Evolutionary conservation across 2,888 invertebrate species (phyloP).

Genomic region (Ferrisia virgata): DNA sequence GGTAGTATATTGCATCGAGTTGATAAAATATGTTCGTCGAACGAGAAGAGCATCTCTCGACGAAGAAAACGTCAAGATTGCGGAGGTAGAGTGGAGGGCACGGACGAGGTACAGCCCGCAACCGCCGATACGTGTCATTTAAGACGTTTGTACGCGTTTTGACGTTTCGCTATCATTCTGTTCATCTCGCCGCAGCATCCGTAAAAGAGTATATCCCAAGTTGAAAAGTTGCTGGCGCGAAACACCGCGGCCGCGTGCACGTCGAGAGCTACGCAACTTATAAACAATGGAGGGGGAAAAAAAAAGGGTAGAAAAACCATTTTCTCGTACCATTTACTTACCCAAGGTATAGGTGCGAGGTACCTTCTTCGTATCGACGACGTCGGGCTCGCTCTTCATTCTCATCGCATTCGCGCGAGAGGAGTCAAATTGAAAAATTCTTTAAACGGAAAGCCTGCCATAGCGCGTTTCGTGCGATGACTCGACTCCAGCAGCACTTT

Average conservation of each 20-base stretch:
- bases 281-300: neutral
- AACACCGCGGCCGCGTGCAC: neutral
- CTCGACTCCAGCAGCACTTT: neutral
- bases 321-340: constrained; percentile 17
- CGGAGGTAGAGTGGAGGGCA: too few relatives aligned
- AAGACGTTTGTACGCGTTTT: neutral
- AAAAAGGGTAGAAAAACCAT: constrained; percentile 9
- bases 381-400: too few relatives aligned
- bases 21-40: neutral
- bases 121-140: constrained; percentile 12
- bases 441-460: neutral
- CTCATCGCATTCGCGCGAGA: neutral
- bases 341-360: too few relatives aligned
- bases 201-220: neutral
- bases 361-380: too few relatives aligned
- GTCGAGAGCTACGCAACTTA: neutral
- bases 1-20: neutral
- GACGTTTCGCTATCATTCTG: constrained; percentile 24
- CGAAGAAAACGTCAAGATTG: too few relatives aligned
- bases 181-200: neutral
- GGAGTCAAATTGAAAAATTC: constrained; percentile 10
- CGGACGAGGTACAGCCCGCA: neutral
- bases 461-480: neutral
- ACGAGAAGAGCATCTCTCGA: too few relatives aligned
- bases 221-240: neutral